Conservation (phyloP, 2,888 invertebrate genomes). For the Acanthacorydalis orientalis region DNA sequence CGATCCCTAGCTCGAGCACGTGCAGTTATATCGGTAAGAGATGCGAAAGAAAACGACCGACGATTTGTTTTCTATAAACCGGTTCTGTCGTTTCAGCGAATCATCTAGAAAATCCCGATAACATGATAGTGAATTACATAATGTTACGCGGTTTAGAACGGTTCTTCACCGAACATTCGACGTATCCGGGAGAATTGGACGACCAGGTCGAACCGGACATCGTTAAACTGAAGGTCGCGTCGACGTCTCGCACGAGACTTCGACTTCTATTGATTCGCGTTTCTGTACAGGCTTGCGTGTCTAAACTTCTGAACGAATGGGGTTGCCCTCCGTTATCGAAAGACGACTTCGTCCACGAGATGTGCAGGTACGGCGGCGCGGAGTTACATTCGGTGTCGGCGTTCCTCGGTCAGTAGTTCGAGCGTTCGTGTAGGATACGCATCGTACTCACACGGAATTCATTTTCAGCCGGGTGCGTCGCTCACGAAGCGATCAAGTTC, state of each 20-base stretch:
- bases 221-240: constrained; percentile 59
- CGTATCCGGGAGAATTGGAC: constrained; percentile 76
- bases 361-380: constrained; percentile 86
- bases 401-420: constrained; percentile 52
- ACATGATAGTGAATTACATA: constrained; percentile 77
- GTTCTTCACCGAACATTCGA: constrained; percentile 74
- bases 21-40: constrained; percentile 4
- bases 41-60: neutral
- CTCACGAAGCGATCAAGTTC: constrained; percentile 92
- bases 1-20: constrained; percentile 9
- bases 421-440: neutral
- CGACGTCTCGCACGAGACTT: neutral
- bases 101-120: constrained; percentile 62
- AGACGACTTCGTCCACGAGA: constrained; percentile 89
- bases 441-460: neutral
- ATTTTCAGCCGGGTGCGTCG: constrained; percentile 65
- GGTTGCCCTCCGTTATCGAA: constrained; percentile 58
- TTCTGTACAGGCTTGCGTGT: constrained; percentile 25
- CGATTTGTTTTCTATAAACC: neutral
- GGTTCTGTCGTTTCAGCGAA: neutral
- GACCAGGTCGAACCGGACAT: constrained; percentile 82
- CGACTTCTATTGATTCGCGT: neutral
- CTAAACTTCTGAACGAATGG: constrained; percentile 59
- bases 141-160: constrained; percentile 80
- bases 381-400: constrained; percentile 92